Conservation (phyloP, 2,888 invertebrate genomes). For the Callimorpha dominula region DNA sequence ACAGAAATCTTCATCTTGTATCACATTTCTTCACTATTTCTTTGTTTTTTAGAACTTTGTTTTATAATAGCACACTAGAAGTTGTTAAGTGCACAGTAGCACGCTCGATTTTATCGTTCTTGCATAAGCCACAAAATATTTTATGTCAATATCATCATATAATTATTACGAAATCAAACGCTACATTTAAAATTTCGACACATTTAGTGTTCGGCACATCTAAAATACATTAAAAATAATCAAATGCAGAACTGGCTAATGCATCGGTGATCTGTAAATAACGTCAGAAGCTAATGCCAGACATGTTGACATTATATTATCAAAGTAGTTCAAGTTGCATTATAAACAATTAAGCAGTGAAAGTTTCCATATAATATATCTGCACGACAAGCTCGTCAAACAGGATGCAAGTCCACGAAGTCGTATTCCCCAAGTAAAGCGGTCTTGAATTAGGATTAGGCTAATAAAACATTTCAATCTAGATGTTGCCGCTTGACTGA, state of each 20-base stretch:
- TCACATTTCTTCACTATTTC: no score
- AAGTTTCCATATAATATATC: slow-evolving; percentile 69
- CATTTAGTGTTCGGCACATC: slow-evolving; percentile 26
- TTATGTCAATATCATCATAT: slow-evolving; percentile 9
- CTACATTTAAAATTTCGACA: slow-evolving; percentile 49
- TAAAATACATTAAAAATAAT: slow-evolving; percentile 63
- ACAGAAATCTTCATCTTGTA: no score
- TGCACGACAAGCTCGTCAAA: slow-evolving; percentile 64
- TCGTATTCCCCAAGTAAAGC: slow-evolving; percentile 72
- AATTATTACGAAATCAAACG: slow-evolving; percentile 37
- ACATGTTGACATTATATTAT: slow-evolving; percentile 81
- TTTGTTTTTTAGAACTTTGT: no score
- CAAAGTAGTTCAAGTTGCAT: slow-evolving; percentile 70
- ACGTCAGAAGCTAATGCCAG: slow-evolving; percentile 64
- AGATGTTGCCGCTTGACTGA: slow-evolving; percentile 83
- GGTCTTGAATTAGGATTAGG: slow-evolving; percentile 83
- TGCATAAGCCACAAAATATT: slow-evolving; percentile 4
- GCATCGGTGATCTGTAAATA: slow-evolving; percentile 65
- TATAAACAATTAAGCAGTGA: slow-evolving; percentile 78
- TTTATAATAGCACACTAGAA: no score
- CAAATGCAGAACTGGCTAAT: slow-evolving; percentile 71
- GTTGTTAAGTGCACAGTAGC: not conserved
- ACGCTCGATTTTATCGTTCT: not conserved
- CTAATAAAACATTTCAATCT: slow-evolving; percentile 83
- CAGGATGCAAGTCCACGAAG: slow-evolving; percentile 66